phyloP scores from a whole-genome alignment of 2,888 invertebrate species.

The Drosophila limbata region DNA sequence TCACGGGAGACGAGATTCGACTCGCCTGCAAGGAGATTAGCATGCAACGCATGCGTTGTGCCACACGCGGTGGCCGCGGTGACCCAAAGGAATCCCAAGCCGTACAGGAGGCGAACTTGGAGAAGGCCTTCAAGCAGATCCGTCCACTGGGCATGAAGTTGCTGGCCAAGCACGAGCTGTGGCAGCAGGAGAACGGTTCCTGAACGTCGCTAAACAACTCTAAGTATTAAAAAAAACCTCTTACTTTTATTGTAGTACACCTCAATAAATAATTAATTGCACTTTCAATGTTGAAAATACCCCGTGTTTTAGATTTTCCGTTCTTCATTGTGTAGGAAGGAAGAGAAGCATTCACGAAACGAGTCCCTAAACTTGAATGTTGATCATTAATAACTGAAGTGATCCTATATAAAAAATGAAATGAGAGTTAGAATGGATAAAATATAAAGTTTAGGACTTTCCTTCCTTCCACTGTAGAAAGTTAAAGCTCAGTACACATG shows the following conservation, averaged over 20 bases:
- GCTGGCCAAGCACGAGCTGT: slow-evolving; percentile 87
- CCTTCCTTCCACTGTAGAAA: too few relatives aligned
- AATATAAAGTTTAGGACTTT: too few relatives aligned
- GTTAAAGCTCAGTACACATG: too few relatives aligned
- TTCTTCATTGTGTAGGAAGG: too few relatives aligned
- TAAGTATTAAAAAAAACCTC: not conserved
- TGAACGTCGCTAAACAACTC: slow-evolving; percentile 23
- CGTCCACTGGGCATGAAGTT: slow-evolving; percentile 87
- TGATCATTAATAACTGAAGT: too few relatives aligned
- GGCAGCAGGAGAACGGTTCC: slow-evolving; percentile 88
- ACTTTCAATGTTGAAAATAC: not conserved
- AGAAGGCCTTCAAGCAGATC: slow-evolving; percentile 80
- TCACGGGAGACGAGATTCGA: slow-evolving; percentile 95
- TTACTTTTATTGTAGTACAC: not conserved
- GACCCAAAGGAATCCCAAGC: slow-evolving; percentile 42
- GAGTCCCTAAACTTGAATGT: too few relatives aligned
- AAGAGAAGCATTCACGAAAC: too few relatives aligned
- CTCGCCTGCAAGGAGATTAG: slow-evolving; percentile 95
- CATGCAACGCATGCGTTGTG: slow-evolving; percentile 91
- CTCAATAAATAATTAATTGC: slow-evolving; percentile 8
- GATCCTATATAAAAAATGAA: too few relatives aligned
- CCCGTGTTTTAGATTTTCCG: not conserved
- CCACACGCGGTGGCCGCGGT: slow-evolving; percentile 34
- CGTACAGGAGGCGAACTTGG: slow-evolving; percentile 47
- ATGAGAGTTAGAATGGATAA: too few relatives aligned